phyloP scores from a whole-genome alignment of 1,140 invertebrate genomes.

The Dufourea novaeangliae region DNA sequence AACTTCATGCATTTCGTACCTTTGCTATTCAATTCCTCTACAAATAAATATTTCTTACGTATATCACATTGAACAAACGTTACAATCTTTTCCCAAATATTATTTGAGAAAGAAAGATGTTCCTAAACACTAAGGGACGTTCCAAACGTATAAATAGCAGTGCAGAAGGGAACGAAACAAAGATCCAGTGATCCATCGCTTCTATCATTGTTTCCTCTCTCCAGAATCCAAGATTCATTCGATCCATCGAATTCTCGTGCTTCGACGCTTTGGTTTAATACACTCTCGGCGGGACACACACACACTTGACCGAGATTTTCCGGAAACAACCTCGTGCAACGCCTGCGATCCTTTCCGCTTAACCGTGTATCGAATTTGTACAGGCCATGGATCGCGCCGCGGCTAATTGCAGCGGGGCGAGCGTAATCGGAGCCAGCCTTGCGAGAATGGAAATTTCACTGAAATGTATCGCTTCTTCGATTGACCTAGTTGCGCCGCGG shows the following conservation, averaged over 20 bases:
- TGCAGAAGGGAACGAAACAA: too few relatives aligned
- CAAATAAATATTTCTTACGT: too few relatives aligned
- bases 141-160: too few relatives aligned
- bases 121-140: too few relatives aligned
- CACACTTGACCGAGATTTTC: slow-evolving; percentile 16
- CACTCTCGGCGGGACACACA: not conserved
- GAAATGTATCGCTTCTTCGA: slow-evolving; percentile 60
- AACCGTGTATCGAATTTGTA: slow-evolving; percentile 24
- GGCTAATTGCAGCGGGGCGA: slow-evolving; percentile 53
- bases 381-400: slow-evolving; percentile 23
- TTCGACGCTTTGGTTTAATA: not conserved
- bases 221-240: not conserved
- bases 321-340: not conserved
- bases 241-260: not conserved
- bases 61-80: too few relatives aligned
- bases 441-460: slow-evolving; percentile 63
- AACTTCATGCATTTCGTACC: too few relatives aligned
- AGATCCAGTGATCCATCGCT: too few relatives aligned
- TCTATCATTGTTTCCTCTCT: too few relatives aligned
- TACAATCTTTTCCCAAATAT: too few relatives aligned
- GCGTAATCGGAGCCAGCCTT: slow-evolving; percentile 51
- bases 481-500: slow-evolving; percentile 54
- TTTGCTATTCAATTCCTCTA: too few relatives aligned
- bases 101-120: too few relatives aligned
- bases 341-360: not conserved